These are phyloP conservation scores for Notodonta ziczac DNA, from an alignment of 2,888 invertebrate species.

Conservation along the genomic window DNA sequence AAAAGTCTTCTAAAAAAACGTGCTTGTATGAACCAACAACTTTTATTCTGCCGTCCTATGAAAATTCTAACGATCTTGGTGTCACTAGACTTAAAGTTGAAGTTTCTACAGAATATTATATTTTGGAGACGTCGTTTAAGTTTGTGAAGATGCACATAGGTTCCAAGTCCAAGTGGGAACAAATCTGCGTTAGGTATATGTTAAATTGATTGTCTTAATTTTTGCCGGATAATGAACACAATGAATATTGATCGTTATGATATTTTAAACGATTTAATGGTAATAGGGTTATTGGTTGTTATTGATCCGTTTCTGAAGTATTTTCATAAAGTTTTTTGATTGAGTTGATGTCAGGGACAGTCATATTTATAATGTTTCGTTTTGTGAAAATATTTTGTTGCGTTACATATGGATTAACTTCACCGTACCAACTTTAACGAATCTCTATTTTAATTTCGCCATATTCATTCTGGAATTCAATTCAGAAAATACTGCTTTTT, in stretches of 20 bases:
- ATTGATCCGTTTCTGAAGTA: not conserved
- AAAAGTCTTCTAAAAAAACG: constrained; percentile 73
- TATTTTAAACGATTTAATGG: not conserved
- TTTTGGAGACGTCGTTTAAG: constrained; percentile 16
- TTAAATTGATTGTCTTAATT: constrained; percentile 5
- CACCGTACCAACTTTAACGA: too few relatives aligned
- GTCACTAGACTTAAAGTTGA: constrained; percentile 22
- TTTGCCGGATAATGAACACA: not conserved
- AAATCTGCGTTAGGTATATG: constrained; percentile 1
- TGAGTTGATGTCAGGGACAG: not conserved
- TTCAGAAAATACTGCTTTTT: too few relatives aligned
- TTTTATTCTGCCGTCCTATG: constrained; percentile 33
- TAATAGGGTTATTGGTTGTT: not conserved
- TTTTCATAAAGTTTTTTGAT: not conserved
- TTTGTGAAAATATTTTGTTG: too few relatives aligned
- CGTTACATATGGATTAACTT: too few relatives aligned
- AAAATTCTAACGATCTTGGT: constrained; percentile 23
- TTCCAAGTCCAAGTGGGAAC: constrained; percentile 53
- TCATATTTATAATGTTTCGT: too few relatives aligned
- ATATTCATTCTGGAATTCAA: too few relatives aligned
- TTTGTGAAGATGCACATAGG: constrained; percentile 55
- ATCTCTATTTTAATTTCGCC: too few relatives aligned
- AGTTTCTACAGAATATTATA: constrained; percentile 8
- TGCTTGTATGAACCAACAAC: constrained; percentile 55
- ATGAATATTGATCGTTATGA: not conserved